phyloP scores from a whole-genome alignment of 2,113 vertebrate species.

The Agelaius tricolor region DNA sequence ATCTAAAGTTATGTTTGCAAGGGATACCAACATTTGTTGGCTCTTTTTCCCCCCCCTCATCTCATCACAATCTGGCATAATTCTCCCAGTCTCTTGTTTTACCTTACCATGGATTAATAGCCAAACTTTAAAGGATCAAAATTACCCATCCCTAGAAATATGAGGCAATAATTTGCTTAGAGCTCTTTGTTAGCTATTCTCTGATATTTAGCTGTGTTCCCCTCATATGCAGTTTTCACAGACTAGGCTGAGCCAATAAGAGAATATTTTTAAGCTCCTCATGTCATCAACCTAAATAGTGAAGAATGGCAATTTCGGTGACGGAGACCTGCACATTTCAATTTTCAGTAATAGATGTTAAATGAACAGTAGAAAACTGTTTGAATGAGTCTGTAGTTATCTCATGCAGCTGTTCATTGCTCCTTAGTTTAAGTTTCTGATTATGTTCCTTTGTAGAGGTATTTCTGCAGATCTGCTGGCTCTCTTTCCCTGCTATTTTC shows the following conservation, averaged over 20 bases:
- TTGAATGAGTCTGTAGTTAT: constrained; percentile 28
- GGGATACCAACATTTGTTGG: not conserved
- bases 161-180: not conserved
- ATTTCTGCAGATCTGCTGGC: not conserved
- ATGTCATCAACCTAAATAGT: not conserved
- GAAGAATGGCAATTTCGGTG: not conserved
- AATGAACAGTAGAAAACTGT: constrained; percentile 20
- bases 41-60: not conserved
- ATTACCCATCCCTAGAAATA: not conserved
- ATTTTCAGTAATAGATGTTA: constrained; percentile 29
- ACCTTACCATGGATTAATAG: not conserved
- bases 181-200: not conserved
- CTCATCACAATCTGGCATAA: not conserved
- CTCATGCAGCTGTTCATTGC: constrained; percentile 8
- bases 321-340: not conserved
- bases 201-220: not conserved
- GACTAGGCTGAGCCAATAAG: not conserved
- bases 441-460: constrained; percentile 30
- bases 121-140: not conserved
- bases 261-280: not conserved
- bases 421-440: constrained; percentile 50
- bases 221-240: not conserved
- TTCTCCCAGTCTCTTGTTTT: not conserved
- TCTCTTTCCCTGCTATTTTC: not conserved
- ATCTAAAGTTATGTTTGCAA: not conserved